phyloP scores from a whole-genome alignment of 2,888 invertebrate genomes.

The Nephrotoma flavescens region DNA sequence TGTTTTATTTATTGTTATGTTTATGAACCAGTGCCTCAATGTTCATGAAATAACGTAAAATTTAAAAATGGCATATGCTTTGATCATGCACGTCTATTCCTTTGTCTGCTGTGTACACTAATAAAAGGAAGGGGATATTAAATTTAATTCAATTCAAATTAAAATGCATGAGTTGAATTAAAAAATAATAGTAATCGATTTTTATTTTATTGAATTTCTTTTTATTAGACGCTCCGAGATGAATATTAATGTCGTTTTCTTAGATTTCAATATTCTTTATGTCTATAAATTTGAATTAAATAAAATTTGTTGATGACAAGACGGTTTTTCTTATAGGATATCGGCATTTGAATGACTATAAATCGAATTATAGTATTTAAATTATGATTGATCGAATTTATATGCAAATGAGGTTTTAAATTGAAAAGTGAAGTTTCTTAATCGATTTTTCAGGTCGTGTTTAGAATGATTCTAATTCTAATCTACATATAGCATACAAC shows the following conservation, averaged over 20 bases:
- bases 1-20: neutral
- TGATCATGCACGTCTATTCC: neutral
- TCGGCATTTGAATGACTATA: neutral
- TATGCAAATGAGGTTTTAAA: neutral
- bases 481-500: neutral
- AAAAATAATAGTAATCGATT: neutral
- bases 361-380: neutral
- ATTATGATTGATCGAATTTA: neutral
- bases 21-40: neutral
- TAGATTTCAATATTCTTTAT: neutral
- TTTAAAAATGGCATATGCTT: neutral
- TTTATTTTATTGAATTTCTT: neutral
- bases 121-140: neutral
- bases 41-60: neutral
- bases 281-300: neutral
- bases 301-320: neutral
- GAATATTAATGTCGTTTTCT: neutral
- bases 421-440: neutral
- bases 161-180: neutral
- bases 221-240: neutral
- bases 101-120: neutral
- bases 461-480: too few species aligned
- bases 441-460: neutral
- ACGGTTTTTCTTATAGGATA: neutral
- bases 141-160: neutral